Conservation (phyloP, 2,888 invertebrate genomes). For the Caenorhabditis angaria region DNA sequence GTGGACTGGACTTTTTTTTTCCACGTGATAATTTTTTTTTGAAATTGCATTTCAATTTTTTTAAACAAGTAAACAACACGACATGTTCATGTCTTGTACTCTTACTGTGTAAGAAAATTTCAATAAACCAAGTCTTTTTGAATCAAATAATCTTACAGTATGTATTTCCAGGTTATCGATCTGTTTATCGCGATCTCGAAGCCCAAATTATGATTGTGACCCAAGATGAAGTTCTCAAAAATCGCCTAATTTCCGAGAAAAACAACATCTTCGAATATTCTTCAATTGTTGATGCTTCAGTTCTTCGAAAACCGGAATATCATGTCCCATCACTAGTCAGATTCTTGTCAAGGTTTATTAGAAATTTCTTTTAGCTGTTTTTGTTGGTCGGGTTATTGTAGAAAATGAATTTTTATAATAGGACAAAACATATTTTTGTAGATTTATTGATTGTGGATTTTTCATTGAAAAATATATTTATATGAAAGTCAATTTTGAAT, state of each 20-base stretch:
- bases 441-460: not conserved
- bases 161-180: constrained; percentile 63
- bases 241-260: constrained; percentile 77
- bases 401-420: not conserved
- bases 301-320: constrained; percentile 79
- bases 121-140: not conserved
- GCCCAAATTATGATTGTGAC: constrained; percentile 90
- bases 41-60: too few relatives aligned
- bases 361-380: constrained; percentile 79
- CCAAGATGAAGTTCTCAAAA: constrained; percentile 77
- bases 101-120: too few relatives aligned
- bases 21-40: too few relatives aligned
- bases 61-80: too few relatives aligned
- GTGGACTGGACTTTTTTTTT: too few relatives aligned
- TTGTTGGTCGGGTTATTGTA: not conserved
- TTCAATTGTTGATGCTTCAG: constrained; percentile 73
- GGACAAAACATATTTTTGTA: not conserved
- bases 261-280: constrained; percentile 78
- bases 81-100: too few relatives aligned
- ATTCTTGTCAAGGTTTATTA: constrained; percentile 81
- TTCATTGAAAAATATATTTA: not conserved
- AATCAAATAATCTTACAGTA: not conserved
- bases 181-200: constrained; percentile 88
- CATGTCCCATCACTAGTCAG: constrained; percentile 84
- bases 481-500: not conserved